Evolutionary conservation across 2,113 vertebrate genomes (phyloP).

Genomic region (Lycocorax pyrrhopterus): DNA sequence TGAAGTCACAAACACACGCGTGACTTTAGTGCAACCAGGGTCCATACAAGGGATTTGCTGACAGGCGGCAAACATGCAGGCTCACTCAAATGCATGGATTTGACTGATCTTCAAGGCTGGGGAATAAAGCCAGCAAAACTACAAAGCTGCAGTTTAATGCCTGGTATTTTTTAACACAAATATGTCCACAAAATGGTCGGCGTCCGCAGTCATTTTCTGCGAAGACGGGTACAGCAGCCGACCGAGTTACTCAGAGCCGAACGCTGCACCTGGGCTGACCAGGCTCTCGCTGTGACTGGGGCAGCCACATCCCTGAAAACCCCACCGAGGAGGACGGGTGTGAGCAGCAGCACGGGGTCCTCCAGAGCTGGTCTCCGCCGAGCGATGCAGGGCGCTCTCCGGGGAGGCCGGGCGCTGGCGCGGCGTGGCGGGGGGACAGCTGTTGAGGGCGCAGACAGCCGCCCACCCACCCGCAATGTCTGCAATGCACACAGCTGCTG

Average conservation of each 20-base stretch:
- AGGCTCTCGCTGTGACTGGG: background rate
- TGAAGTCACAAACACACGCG: fast-evolving
- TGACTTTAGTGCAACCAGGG: background rate
- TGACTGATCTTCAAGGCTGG: background rate
- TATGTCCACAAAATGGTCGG: background rate
- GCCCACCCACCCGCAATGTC: conserved; percentile 63
- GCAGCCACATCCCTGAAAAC: background rate
- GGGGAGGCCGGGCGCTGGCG: background rate
- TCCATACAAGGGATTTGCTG: background rate
- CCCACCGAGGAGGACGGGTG: background rate
- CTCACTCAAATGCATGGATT: background rate
- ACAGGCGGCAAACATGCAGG: background rate
- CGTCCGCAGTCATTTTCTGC: background rate
- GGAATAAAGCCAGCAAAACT: background rate
- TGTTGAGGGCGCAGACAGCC: conserved; percentile 45
- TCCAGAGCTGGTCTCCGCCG: fast-evolving
- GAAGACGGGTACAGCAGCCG: background rate
- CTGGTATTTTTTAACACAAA: background rate
- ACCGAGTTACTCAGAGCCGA: background rate
- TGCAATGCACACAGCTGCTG: conserved; percentile 68
- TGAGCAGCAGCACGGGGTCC: background rate
- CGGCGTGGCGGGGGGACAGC: conserved; percentile 23
- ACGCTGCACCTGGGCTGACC: background rate
- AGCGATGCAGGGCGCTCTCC: background rate
- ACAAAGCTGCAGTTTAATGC: background rate